These are phyloP conservation scores for Agrypnia vestita DNA, from an alignment of 1,140 invertebrate species.

Conservation along the genomic window DNA sequence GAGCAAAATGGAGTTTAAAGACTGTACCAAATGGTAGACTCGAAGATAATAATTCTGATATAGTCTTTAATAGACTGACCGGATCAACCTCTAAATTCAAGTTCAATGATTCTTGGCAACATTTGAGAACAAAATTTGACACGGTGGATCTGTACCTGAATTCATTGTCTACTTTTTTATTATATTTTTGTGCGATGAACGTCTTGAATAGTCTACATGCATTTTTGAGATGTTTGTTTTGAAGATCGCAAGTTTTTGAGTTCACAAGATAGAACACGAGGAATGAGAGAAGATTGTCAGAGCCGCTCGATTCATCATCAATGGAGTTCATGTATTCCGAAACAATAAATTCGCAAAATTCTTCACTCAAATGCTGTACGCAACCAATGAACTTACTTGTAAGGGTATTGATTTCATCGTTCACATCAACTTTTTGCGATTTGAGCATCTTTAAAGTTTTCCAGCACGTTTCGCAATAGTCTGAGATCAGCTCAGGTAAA, in stretches of 20 bases:
- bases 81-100: constrained; percentile 31
- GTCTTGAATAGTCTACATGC: constrained; percentile 43
- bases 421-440: constrained; percentile 36
- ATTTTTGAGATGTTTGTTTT: constrained; percentile 36
- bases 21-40: constrained; percentile 38
- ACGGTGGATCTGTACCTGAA: constrained; percentile 18
- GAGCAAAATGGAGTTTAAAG: constrained; percentile 7
- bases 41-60: constrained; percentile 37
- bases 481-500: neutral
- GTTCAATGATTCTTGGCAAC: constrained; percentile 30
- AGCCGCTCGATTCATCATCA: neutral
- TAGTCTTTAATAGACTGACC: constrained; percentile 7
- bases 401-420: constrained; percentile 15
- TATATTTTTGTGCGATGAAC: constrained; percentile 47
- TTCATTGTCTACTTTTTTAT: neutral
- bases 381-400: neutral
- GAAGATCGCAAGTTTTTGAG: constrained; percentile 35
- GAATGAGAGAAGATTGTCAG: constrained; percentile 38
- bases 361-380: constrained; percentile 37
- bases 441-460: constrained; percentile 34
- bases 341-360: constrained; percentile 50
- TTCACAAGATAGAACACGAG: constrained; percentile 46
- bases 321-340: constrained; percentile 46
- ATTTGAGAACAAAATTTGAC: constrained; percentile 31
- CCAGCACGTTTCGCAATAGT: constrained; percentile 47